Evolutionary conservation across 2,113 vertebrate genomes (phyloP), one percentile per base, ranked within the genome.

Genomic region (Lampris megalopsis): DNA sequence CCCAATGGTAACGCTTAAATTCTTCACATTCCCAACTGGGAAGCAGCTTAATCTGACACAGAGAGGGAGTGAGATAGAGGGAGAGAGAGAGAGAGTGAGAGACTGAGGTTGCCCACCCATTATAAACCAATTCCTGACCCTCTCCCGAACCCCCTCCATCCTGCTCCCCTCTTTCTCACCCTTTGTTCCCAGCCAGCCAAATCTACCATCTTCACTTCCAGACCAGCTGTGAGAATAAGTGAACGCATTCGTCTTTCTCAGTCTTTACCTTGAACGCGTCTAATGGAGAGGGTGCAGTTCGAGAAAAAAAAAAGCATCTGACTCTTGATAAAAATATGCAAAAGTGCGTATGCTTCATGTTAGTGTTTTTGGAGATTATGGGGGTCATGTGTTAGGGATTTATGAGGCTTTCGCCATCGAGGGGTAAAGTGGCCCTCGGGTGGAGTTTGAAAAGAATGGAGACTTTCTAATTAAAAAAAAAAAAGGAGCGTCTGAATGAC

Each of bases 1-100:
- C 91, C 86, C 90, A 94, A 94, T 91, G 92, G 88, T 95, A 95
- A 95, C 94, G 95, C 81, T 88, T 86, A 88, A 95, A 96, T 97
- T 96, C 95, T 92, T 94, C 80, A 82, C 95, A 96, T 96, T 95
- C 94, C 89, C 90, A 83, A 86, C 92, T 91, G 90, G 92, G 86
- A 87, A 85, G 87, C 80, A 76, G 81, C 87, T 91, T 94, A 93
- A 94, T 93, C 92, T 94, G 86, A 91, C 85, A 84, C 80, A 81
- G 76, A 76, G 66, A 61, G 47, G 47, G 58, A 66, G 63, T 58
- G 64, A 62, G 10, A 67, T 57, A 56, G 58, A 47, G 49, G 56
- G 9, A 36, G 61, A 60, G 50, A 69, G 56, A 79, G 41, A 66
- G 47, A 38, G 48, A 52, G 6, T 57, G 69, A 80, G 68, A 79